Evolutionary conservation across 1,140 invertebrate species (phyloP), one percentile per base, ranked within the genome.

Genomic region (Atta colombica): DNA sequence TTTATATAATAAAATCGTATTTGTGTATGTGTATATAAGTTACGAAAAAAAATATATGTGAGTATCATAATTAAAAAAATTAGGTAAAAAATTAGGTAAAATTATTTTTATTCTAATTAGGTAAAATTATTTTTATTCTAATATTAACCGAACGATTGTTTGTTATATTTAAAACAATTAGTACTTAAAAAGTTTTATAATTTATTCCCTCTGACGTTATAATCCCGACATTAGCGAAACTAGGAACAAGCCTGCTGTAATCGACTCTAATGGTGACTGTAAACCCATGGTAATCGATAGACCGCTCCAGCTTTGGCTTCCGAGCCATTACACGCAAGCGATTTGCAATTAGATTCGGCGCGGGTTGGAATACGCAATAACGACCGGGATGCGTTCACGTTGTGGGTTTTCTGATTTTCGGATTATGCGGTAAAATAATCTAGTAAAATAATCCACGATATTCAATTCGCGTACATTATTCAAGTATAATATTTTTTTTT

Each of bases 201-300:
- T 55, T 77, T 61, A 65, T 85, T 49, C 21, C 21, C 53, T 53
- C 35, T 49, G 63, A 77, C 25, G 49, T 80, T 81, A 55, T 28
- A 69, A 35, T 35, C 31, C 18, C 16, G 18, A 45, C 65, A 84
- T 84, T 74, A 84, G 14, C 16, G 8, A 51, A 45, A n/a, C 39
- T 35, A 49, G 39, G 21, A 39, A 75, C 55, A 75, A 10, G 14
- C 10, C 45, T 45, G 18, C 28, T 74, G 71, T 90, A 90, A 91
- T 91, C 88, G 86, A 81, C 65, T 82, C 82, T 88, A 88, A 90
- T 84, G 74, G 89, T 84, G 77, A 86, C 87, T 85, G 89, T 87
- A 90, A 90, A 91, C 89, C 82, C 77, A 90, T 86, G 72, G 78
- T 90, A 90, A 91, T 91, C 89, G 89, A 91, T 91, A 91, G 89